phyloP scores from a whole-genome alignment of 92 coral and sea anemone genomes.

The Heteractis magnifica region DNA sequence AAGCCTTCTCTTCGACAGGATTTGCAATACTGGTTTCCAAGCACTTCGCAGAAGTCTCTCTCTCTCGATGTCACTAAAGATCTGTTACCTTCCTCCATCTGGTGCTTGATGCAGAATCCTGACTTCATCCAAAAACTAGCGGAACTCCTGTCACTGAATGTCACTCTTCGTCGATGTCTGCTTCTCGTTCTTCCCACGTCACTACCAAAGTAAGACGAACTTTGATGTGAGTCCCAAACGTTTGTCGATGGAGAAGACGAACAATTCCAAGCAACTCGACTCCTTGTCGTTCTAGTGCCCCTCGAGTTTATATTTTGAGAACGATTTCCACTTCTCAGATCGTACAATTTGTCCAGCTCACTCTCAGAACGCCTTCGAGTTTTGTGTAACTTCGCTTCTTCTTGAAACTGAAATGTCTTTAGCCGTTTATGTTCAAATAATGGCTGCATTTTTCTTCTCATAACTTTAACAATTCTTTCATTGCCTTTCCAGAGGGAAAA shows the following conservation, averaged over 20 bases:
- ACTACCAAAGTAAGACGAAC: not conserved
- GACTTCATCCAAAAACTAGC: not conserved
- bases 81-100: not conserved
- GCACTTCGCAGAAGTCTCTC: slow-evolving; percentile 39
- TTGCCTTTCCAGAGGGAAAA: not conserved
- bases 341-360: not conserved
- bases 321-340: not conserved
- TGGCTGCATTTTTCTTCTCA: not conserved
- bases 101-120: slow-evolving; percentile 1
- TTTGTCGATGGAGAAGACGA: not conserved
- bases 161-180: not conserved
- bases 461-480: not conserved
- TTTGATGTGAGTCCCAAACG: not conserved
- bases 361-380: not conserved
- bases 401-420: not conserved
- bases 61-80: not conserved
- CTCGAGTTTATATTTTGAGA: not conserved
- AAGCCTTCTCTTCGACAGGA: slow-evolving; percentile 11
- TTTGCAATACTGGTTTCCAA: slow-evolving; percentile 29
- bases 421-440: not conserved
- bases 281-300: not conserved
- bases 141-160: not conserved
- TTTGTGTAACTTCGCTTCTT: not conserved
- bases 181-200: not conserved
- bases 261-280: not conserved